phyloP scores from a whole-genome alignment of 1,140 invertebrate species.

The Helicorthomorpha holstii region DNA sequence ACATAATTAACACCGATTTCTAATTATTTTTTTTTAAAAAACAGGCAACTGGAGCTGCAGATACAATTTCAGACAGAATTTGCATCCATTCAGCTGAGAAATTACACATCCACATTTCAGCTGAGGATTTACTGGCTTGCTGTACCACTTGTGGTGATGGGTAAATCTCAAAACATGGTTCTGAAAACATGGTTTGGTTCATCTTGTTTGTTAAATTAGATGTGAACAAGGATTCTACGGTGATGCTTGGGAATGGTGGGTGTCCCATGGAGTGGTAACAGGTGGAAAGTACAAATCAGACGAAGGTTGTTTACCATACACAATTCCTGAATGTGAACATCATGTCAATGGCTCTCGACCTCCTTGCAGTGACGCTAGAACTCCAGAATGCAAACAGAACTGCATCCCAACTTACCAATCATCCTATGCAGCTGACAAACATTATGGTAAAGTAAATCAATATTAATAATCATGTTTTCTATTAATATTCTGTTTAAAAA shows the following conservation, averaged over 20 bases:
- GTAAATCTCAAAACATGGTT: slow-evolving; percentile 14
- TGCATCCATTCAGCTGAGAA: slow-evolving; percentile 68
- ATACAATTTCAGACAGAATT: slow-evolving; percentile 77
- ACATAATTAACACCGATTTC: neutral
- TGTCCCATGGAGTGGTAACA: slow-evolving; percentile 55
- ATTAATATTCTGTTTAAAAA: too few species aligned
- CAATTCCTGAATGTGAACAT: slow-evolving; percentile 73
- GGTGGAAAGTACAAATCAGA: slow-evolving; percentile 60
- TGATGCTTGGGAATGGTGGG: slow-evolving; percentile 71
- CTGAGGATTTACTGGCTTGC: slow-evolving; percentile 73
- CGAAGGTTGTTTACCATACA: slow-evolving; percentile 69
- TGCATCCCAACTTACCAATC: slow-evolving; percentile 54
- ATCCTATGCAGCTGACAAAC: slow-evolving; percentile 55
- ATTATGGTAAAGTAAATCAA: slow-evolving; percentile 49
- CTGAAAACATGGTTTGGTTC: neutral
- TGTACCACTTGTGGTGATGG: slow-evolving; percentile 66
- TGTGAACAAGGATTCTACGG: slow-evolving; percentile 65
- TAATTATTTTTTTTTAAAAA: slow-evolving; percentile 12
- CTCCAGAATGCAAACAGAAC: slow-evolving; percentile 53
- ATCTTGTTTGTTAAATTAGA: slow-evolving; percentile 9
- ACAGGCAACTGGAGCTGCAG: slow-evolving; percentile 77
- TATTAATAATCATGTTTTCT: too few species aligned
- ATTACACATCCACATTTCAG: slow-evolving; percentile 55
- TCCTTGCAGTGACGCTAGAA: slow-evolving; percentile 44
- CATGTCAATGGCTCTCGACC: slow-evolving; percentile 59